Evolutionary conservation across 2,113 vertebrate genomes (phyloP).

Genomic region (Albula goreensis): DNA sequence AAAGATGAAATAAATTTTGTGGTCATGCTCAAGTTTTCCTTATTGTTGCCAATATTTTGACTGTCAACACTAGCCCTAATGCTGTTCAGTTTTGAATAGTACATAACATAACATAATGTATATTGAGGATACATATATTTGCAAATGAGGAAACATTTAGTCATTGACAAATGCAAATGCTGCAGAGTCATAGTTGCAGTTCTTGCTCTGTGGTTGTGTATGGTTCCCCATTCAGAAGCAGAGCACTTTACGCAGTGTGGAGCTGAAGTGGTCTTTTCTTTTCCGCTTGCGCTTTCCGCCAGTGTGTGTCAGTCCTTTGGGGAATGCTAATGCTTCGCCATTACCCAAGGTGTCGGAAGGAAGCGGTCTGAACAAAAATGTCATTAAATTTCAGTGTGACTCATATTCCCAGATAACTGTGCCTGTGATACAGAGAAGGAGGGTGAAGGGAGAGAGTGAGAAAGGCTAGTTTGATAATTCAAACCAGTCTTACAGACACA

Average conservation of each 20-base stretch:
- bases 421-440: no score
- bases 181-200: neutral
- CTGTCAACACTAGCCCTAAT: no score
- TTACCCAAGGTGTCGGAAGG: neutral
- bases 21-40: no score
- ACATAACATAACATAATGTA: no score
- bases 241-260: neutral
- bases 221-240: no score
- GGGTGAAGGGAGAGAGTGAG: neutral
- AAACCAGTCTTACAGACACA: neutral
- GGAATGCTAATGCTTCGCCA: constrained; percentile 8
- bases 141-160: no score
- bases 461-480: neutral
- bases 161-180: no score
- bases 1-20: no score
- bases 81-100: no score
- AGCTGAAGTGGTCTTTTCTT: neutral
- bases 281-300: neutral
- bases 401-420: neutral
- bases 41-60: no score
- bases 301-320: neutral
- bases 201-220: neutral
- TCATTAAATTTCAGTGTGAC: neutral
- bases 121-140: no score
- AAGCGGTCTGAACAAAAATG: neutral